phyloP scores from a whole-genome alignment of 37 sponge, comb jelly and placozoan genomes.

The Cliona cf. orientalis region DNA sequence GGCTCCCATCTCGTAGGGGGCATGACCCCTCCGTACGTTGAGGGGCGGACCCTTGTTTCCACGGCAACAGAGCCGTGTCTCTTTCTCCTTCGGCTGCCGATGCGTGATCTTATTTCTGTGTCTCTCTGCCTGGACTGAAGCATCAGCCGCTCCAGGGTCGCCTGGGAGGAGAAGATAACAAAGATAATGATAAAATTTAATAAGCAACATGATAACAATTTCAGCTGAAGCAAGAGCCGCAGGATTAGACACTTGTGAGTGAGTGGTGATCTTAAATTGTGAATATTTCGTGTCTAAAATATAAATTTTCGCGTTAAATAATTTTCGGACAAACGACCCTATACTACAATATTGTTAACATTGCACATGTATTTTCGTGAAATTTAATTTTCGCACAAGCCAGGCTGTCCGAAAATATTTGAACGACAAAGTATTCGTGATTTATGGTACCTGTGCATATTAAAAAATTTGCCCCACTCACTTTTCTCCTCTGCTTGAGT shows the following conservation, averaged over 20 bases:
- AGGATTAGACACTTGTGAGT: no score
- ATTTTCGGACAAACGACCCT: no score
- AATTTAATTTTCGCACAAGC: no score
- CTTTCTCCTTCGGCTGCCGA: conserved; percentile 11
- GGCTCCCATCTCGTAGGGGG: not conserved
- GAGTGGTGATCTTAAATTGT: no score
- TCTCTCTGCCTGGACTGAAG: conserved; percentile 20
- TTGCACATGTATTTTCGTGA: no score
- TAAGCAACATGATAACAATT: not conserved
- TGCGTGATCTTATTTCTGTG: not conserved
- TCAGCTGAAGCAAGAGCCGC: not conserved
- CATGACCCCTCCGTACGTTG: not conserved
- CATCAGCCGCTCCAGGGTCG: conserved; percentile 37
- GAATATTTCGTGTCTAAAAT: no score
- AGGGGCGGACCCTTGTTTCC: not conserved
- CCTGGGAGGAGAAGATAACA: conserved; percentile 1
- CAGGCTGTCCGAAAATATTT: no score
- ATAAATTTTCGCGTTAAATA: no score
- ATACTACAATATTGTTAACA: no score
- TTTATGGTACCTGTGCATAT: not conserved
- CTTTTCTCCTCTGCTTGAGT: conserved; percentile 17
- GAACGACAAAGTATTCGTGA: no score
- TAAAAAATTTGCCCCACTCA: not conserved
- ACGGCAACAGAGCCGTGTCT: conserved; percentile 6
- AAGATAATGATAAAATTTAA: not conserved